Base-by-base conservation (phyloP, 2,888 invertebrate genomes). In the Eupithecia pulchellata region DNA sequence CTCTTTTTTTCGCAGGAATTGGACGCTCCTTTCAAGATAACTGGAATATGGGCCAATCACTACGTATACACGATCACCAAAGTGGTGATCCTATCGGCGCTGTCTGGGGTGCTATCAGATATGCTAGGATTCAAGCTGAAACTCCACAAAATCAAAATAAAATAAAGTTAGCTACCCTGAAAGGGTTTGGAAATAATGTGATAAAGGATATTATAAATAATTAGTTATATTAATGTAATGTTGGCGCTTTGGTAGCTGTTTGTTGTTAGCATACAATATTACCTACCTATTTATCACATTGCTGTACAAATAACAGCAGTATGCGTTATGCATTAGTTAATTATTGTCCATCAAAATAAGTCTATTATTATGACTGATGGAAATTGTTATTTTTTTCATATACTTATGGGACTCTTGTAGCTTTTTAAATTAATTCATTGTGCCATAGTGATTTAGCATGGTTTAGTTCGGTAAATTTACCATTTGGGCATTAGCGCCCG, bases 21-120 rank as follows among this genome's bases (percentile, higher is more conserved):
- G 85, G 99, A 99, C 88, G 97, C 98, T 82, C 99, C 99, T 0
- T 99, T 99, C 94, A 99, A 98, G 95, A 99, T 99, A 89, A 98
- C 98, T 13, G 99, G 99, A 58, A 95, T 99, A 80, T 98, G 98
- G 77, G 98, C 99, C 71, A 99, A 99, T 94, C 98, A 99, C 65
- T 98, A 99, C 88, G 94, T 99, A 68, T 99, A 99, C 92, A 99
- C 99, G 73, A 97, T 99, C 74, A 98, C 98, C 13, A 99, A 99
- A 93, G 97, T 99, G 67, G 98, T 99, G 8, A 97, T 99, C 79
- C 93, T 99, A 62, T 99, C 99, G 0, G 99, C 99, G 2, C 96
- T 99, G 64, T 99, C 99, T 0, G 99, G 99, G 6, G 98, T 99
- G 27, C 95, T 99, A n/a, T 99, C 99, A 4, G 99, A 99, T 93